These are phyloP conservation scores for Acanthisitta chloris DNA, from an alignment of 2,113 vertebrate species.

Conservation along the genomic window DNA sequence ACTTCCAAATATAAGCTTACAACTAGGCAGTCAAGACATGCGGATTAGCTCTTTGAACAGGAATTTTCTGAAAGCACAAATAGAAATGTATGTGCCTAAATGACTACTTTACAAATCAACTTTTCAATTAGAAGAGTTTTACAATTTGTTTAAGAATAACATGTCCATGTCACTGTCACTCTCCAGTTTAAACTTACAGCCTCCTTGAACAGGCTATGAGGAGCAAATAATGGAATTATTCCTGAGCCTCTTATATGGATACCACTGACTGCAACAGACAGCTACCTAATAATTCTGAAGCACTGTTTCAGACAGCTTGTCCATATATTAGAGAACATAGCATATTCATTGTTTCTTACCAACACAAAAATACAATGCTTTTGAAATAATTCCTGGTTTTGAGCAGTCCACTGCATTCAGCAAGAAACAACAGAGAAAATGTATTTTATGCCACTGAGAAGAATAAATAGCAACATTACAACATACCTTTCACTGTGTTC, in stretches of 20 bases:
- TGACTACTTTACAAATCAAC: background rate
- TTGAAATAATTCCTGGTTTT: background rate
- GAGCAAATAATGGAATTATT: constrained; percentile 9
- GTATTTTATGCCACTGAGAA: background rate
- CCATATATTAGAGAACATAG: background rate
- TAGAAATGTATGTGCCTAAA: background rate
- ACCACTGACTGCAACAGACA: background rate
- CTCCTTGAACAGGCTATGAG: background rate
- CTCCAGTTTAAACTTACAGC: background rate
- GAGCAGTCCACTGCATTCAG: background rate
- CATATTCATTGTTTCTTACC: background rate
- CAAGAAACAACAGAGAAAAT: background rate
- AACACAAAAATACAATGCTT: background rate
- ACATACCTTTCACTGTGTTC: constrained; percentile 57
- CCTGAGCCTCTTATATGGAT: background rate
- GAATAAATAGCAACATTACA: background rate
- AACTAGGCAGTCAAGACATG: background rate
- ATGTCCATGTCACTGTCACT: background rate
- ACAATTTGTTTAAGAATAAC: constrained; percentile 31
- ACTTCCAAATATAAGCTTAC: background rate
- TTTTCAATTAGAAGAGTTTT: constrained; percentile 45
- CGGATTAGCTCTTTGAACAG: constrained; percentile 3
- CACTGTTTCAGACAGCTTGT: background rate
- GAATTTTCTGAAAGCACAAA: constrained; percentile 40
- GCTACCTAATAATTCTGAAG: constrained; percentile 5